A percentile compares a stretch with the other conserved stretches of the same genome.
These are phyloP conservation scores for Cladopsammia gracilis DNA, from an alignment of 64 coral and sea anemone species.

Conservation along the genomic window DNA sequence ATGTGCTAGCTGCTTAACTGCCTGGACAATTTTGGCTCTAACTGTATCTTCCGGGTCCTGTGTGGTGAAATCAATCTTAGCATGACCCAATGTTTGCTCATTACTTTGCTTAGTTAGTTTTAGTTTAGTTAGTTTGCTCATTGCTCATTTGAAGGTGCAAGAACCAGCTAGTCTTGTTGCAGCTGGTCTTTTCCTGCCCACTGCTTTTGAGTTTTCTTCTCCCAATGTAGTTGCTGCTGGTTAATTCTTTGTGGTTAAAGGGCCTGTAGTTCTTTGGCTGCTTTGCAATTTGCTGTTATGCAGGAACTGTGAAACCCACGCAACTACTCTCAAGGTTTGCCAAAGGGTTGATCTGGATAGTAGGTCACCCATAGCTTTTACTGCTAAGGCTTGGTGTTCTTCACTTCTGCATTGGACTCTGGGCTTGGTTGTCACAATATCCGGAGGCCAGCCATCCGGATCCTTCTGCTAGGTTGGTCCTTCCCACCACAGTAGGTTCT, in stretches of 20 bases:
- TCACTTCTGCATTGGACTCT: neutral
- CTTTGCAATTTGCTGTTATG: constrained; percentile 11
- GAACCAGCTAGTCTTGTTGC: constrained; percentile 15
- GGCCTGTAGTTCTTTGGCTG: neutral
- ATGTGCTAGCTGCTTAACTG: neutral
- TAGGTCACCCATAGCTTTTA: neutral
- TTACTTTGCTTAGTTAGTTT: neutral
- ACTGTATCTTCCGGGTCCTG: neutral
- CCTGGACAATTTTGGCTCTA: neutral
- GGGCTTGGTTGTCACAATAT: neutral
- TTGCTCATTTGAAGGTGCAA: neutral
- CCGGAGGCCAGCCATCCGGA: neutral
- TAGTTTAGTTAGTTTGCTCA: too few species aligned
- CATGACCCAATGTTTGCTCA: neutral
- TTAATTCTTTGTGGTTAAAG: constrained; percentile 54
- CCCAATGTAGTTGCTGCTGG: constrained; percentile 21
- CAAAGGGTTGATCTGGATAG: neutral
- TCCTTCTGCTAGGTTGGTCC: neutral
- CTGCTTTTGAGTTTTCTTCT: constrained; percentile 38
- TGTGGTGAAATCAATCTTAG: neutral
- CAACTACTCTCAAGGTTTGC: constrained; percentile 48
- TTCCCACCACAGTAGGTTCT: neutral
- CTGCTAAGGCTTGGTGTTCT: neutral
- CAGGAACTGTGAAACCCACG: constrained; percentile 55
- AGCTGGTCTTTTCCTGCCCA: too few species aligned